These are phyloP conservation scores for Simalia tracyae DNA, from an alignment of 2,797 vertebrate genomes.

Conservation along the genomic window DNA sequence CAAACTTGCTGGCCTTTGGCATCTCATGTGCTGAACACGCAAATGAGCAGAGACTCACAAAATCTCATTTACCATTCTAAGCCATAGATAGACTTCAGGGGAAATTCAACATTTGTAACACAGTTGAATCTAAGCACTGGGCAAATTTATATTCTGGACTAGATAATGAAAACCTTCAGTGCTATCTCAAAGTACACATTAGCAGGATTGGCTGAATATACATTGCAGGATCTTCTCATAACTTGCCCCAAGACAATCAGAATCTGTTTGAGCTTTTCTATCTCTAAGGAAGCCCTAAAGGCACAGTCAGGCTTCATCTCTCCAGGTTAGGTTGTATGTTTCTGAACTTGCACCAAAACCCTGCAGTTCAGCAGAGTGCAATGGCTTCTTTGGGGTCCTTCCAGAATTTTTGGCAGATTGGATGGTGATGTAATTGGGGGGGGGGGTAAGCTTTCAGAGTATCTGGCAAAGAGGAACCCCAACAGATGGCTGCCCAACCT, in stretches of 20 bases:
- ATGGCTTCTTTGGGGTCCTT: background rate
- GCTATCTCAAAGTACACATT: background rate
- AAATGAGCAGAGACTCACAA: background rate
- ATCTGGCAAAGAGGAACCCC: background rate
- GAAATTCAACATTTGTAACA: background rate
- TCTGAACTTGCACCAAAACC: background rate
- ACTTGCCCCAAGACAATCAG: background rate
- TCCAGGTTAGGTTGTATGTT: background rate
- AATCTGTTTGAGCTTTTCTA: background rate
- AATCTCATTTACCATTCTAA: background rate
- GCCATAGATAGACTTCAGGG: background rate
- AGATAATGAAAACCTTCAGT: background rate
- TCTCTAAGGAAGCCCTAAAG: background rate
- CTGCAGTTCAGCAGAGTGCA: background rate
- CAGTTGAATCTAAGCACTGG: background rate
- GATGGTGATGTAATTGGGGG: background rate
- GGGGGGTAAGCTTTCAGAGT: background rate
- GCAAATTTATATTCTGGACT: background rate
- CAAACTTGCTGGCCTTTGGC: background rate
- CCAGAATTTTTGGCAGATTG: background rate
- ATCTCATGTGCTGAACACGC: background rate
- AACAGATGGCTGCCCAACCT: background rate
- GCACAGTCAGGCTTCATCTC: background rate
- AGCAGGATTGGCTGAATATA: background rate
- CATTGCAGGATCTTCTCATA: background rate